A percentile compares a stretch with the other conserved stretches of the same genome.
phyloP scores from a whole-genome alignment of 2,888 invertebrate genomes.

The Protodeltote pygarga region DNA sequence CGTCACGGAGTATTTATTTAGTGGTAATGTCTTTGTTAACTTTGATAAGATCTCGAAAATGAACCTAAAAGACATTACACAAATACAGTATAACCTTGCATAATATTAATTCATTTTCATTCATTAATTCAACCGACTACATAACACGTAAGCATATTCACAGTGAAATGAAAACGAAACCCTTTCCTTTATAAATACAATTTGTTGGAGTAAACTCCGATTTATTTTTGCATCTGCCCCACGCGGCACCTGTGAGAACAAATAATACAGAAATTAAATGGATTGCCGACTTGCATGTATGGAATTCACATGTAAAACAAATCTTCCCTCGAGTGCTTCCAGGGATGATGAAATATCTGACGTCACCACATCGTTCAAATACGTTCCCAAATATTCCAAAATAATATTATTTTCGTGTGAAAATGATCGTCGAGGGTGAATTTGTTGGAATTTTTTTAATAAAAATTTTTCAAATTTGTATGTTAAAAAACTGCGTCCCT shows the following conservation, averaged over 20 bases:
- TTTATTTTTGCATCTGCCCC: constrained; percentile 22
- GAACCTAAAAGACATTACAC: no score
- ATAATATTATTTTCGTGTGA: constrained; percentile 21
- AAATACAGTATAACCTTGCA: no score
- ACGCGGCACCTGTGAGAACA: constrained; percentile 32
- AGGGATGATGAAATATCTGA: constrained; percentile 2
- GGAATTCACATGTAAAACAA: constrained; percentile 27
- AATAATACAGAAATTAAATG: constrained; percentile 27
- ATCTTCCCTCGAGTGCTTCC: constrained; percentile 4
- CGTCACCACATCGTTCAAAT: constrained; percentile 12
- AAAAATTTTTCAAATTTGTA: constrained; percentile 22
- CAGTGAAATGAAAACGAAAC: background rate
- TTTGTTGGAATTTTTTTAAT: constrained; percentile 31
- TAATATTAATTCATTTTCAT: no score
- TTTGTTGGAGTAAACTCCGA: background rate
- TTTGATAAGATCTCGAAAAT: background rate
- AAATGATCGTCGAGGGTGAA: constrained; percentile 24
- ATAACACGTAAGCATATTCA: no score
- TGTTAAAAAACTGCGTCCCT: constrained; percentile 15
- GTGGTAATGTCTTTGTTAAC: background rate
- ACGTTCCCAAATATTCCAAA: constrained; percentile 7
- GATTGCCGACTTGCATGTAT: constrained; percentile 10
- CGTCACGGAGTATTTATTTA: no score
- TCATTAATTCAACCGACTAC: background rate
- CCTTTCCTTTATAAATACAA: constrained; percentile 1